These are phyloP conservation scores for Tetragonula clypearis DNA, from an alignment of 1,140 invertebrate species.

Conservation along the genomic window DNA sequence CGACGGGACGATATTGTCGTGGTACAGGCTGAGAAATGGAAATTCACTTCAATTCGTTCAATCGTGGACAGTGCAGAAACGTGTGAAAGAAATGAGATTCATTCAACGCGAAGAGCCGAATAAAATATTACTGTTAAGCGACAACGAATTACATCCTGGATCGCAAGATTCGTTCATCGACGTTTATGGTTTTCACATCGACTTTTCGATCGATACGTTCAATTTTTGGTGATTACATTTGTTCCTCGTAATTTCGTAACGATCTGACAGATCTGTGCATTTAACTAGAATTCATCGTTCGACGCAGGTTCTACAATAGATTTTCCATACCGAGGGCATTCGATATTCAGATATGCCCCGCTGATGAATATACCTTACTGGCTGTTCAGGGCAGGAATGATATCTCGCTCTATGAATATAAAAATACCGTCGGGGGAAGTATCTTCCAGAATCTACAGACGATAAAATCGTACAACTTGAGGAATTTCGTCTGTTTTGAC, in stretches of 20 bases:
- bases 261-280: not conserved
- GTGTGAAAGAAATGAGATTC: constrained; percentile 54
- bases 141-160: constrained; percentile 22
- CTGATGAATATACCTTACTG: constrained; percentile 50
- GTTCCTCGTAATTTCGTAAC: not conserved
- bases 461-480: constrained; percentile 58
- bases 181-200: constrained; percentile 62
- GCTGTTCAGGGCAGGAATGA: constrained; percentile 55
- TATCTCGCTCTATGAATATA: constrained; percentile 66
- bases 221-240: constrained; percentile 46
- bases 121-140: constrained; percentile 61
- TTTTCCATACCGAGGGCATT: constrained; percentile 46
- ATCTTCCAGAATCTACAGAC: constrained; percentile 2
- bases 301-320: constrained; percentile 55
- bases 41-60: constrained; percentile 38
- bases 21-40: constrained; percentile 58
- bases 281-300: not conserved
- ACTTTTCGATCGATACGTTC: constrained; percentile 16
- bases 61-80: constrained; percentile 45
- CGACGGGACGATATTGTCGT: constrained; percentile 48
- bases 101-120: constrained; percentile 44
- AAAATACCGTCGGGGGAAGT: constrained; percentile 24
- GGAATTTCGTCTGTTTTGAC: constrained; percentile 70
- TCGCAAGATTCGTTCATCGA: constrained; percentile 43
- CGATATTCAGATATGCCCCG: constrained; percentile 60